A percentile compares a stretch with the other conserved stretches of the same genome.
These are phyloP conservation scores for Cyphomyrmex costatus DNA, from an alignment of 1,140 invertebrate species.

Conservation along the genomic window DNA sequence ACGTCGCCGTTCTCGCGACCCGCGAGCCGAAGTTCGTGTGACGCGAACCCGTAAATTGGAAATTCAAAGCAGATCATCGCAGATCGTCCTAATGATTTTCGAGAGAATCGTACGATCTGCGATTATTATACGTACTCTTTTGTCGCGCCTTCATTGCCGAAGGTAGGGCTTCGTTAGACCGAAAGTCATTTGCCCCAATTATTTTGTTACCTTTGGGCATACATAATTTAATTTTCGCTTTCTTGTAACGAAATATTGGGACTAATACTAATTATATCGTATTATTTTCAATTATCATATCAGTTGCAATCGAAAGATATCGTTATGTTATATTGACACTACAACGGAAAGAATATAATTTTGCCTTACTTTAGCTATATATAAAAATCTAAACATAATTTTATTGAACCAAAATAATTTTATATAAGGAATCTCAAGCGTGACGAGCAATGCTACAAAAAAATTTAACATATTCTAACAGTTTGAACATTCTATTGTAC, in stretches of 20 bases:
- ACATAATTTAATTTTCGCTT: constrained; percentile 29
- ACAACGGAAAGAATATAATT: too few relatives aligned
- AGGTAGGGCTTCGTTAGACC: constrained; percentile 11
- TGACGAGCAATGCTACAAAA: too few relatives aligned
- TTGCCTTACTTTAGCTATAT: too few relatives aligned
- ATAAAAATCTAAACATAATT: too few relatives aligned
- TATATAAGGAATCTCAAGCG: too few relatives aligned
- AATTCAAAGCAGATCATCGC: constrained; percentile 79
- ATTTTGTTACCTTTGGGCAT: constrained; percentile 28
- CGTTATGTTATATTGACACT: too few relatives aligned
- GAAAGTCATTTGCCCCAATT: constrained; percentile 33
- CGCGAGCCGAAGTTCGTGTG: neutral
- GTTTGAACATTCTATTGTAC: too few relatives aligned
- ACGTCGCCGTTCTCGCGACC: neutral
- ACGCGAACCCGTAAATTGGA: constrained; percentile 72
- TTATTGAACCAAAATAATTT: too few relatives aligned
- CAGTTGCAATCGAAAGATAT: neutral
- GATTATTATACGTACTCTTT: constrained; percentile 39
- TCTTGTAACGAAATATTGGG: neutral
- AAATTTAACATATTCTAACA: too few relatives aligned
- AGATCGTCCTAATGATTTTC: constrained; percentile 55
- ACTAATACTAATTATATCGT: neutral
- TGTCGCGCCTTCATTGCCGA: constrained; percentile 25
- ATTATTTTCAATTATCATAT: neutral
- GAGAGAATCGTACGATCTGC: too few relatives aligned